Conservation (phyloP, 2,797 vertebrate genomes). For the Rallus crepitans region DNA sequence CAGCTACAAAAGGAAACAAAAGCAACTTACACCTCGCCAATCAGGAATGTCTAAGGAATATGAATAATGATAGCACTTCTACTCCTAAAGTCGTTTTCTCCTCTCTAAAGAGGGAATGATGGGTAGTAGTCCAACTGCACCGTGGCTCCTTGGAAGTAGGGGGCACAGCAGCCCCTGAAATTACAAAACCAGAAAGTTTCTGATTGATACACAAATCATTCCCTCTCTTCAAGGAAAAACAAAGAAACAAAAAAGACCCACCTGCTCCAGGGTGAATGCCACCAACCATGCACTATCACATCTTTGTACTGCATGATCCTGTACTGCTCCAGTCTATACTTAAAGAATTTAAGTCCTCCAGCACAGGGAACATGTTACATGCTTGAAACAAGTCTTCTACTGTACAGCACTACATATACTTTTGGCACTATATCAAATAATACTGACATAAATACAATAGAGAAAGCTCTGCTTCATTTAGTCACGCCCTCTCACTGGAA, state of each 20-base stretch:
- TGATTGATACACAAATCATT: background rate
- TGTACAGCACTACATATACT: conserved; percentile 12
- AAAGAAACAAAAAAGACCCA: background rate
- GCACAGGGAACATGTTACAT: background rate
- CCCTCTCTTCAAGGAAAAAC: background rate
- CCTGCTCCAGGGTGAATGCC: conserved; percentile 62
- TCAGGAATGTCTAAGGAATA: background rate
- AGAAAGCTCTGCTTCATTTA: conserved; percentile 32
- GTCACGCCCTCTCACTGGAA: conserved; percentile 65
- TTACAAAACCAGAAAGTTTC: conserved; percentile 2
- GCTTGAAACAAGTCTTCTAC: conserved; percentile 13
- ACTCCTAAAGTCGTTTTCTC: background rate
- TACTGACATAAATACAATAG: conserved; percentile 53
- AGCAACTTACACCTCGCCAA: background rate
- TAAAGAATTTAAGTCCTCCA: background rate
- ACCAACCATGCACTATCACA: conserved; percentile 25
- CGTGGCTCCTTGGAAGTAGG: background rate
- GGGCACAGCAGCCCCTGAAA: conserved; percentile 18
- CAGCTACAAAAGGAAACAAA: background rate
- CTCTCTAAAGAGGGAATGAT: background rate
- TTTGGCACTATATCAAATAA: conserved; percentile 49
- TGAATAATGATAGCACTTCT: background rate
- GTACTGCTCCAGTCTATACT: background rate
- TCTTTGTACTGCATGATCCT: conserved; percentile 66
- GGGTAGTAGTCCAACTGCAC: conserved; percentile 6